Conservation (phyloP, 2,113 vertebrate species). For the pig (Sus scrofa) region T2T-Sscrofa CM000812.6:193153001-193153500, state of each 20-base stretch:
- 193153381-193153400: not conserved
- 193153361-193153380: not conserved
- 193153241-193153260: constrained; percentile 42
- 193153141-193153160: constrained; percentile 19
- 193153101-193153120: constrained; percentile 22
- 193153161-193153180: constrained; percentile 38
- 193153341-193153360: not conserved
- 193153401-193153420: not conserved
- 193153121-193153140: constrained; percentile 34
- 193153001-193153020: not conserved
- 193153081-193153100: not conserved
- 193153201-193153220: not conserved
- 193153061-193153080: not conserved
- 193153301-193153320: not conserved
- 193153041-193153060: not conserved
- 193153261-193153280: constrained; percentile 35
- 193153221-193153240: not conserved
- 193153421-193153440: not conserved
- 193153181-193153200: not conserved
- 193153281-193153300: not conserved
- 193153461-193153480: not conserved
- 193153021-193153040: not conserved
- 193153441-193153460: not conserved
- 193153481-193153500: not conserved
- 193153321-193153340: not conserved